These are phyloP conservation scores for Diachasmimorpha longicaudata DNA, from an alignment of 1,140 invertebrate genomes.

Conservation along the genomic window DNA sequence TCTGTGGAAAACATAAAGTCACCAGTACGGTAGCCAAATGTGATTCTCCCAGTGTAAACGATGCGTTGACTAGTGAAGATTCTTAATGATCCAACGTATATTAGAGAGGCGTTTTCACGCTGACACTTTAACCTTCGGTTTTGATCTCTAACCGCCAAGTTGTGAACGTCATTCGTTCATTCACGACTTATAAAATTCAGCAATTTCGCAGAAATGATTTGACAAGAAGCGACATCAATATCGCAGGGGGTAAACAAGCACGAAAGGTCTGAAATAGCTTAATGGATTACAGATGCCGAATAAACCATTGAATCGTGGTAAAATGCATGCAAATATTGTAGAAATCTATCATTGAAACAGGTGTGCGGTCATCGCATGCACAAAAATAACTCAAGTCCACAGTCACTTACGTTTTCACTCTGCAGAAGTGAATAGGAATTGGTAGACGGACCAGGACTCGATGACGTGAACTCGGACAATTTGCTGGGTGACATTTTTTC, in stretches of 20 bases:
- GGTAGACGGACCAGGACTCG: constrained; percentile 57
- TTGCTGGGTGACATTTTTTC: constrained; percentile 59
- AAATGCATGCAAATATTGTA: background rate
- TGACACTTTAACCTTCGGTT: constrained; percentile 8
- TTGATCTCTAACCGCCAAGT: background rate
- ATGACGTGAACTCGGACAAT: constrained; percentile 54
- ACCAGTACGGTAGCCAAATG: background rate
- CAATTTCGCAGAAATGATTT: background rate
- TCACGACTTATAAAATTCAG: background rate
- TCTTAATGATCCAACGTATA: background rate
- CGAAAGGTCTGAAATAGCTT: background rate
- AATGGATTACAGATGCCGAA: background rate
- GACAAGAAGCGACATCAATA: background rate
- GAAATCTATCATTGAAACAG: constrained; percentile 5
- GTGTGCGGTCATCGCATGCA: background rate
- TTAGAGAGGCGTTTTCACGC: background rate
- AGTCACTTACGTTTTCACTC: constrained; percentile 52
- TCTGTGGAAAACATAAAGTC: constrained; percentile 2
- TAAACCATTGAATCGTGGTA: background rate
- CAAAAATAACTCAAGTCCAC: background rate
- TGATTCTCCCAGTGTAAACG: constrained; percentile 3
- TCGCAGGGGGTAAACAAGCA: background rate
- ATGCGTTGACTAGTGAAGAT: constrained; percentile 2
- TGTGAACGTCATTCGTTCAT: background rate
- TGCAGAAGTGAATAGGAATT: constrained; percentile 55